Percentiles rank a stretch among this genome's conserved stretches.
phyloP scores from a whole-genome alignment of 2,888 invertebrate species.

The Phasia obesa region DNA sequence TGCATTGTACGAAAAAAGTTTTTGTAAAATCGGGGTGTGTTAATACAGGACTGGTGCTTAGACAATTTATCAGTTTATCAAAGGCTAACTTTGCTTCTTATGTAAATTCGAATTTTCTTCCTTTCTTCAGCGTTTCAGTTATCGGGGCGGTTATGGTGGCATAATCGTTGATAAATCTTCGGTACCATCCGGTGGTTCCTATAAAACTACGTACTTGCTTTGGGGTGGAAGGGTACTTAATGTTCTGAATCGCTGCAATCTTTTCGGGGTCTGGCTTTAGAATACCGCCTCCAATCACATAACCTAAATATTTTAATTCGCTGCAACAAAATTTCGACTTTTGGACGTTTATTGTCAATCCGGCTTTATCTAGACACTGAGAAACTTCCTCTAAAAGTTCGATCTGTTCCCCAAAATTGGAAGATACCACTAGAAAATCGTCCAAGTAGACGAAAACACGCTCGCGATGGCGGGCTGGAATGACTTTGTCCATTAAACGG shows the following conservation, averaged over 20 bases:
- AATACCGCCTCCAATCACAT: not conserved
- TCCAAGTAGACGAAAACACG: slow-evolving; percentile 3
- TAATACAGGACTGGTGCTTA: not conserved
- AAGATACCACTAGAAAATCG: not conserved
- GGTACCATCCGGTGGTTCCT: not conserved
- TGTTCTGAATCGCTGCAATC: not conserved
- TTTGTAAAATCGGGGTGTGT: not conserved
- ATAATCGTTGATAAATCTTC: not conserved
- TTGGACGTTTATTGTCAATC: not conserved
- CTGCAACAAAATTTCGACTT: not conserved
- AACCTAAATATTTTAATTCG: not conserved
- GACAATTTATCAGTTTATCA: not conserved
- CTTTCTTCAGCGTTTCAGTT: not conserved
- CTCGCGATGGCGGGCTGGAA: not conserved
- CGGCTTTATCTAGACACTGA: not conserved
- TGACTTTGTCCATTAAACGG: slow-evolving; percentile 65
- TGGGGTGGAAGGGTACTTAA: not conserved
- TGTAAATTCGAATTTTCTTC: not conserved
- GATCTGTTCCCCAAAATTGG: not conserved
- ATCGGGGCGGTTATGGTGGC: not conserved
- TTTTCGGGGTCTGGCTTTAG: not conserved
- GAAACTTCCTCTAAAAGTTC: not conserved
- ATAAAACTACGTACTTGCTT: not conserved
- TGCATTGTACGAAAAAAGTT: not conserved
- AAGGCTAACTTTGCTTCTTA: not conserved